Conservation (phyloP, 2,888 invertebrate species). For the Latrodectus hesperus region DNA sequence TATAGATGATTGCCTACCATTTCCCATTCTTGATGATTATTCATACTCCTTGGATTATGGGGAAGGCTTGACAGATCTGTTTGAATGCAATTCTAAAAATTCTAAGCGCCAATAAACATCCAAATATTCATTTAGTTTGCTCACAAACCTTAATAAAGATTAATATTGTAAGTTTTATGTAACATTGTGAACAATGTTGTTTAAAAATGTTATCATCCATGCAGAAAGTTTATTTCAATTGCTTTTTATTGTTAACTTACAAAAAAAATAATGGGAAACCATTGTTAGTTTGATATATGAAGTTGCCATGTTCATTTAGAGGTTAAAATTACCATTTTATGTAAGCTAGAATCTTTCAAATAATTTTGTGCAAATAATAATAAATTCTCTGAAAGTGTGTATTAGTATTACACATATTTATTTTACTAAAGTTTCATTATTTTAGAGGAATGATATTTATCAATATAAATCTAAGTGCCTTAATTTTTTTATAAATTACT, state of each 20-base stretch:
- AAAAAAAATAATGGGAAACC: background rate
- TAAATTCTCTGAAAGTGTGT: too few species aligned
- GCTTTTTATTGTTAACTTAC: too few species aligned
- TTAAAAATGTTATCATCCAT: too few species aligned
- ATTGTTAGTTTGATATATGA: background rate
- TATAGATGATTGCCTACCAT: slow-evolving; percentile 77
- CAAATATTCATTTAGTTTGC: background rate
- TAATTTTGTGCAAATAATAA: too few species aligned
- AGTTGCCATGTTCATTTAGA: background rate
- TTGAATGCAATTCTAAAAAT: slow-evolving; percentile 72
- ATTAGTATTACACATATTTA: background rate
- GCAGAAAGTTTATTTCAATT: background rate
- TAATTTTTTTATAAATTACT: background rate
- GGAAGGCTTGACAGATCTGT: slow-evolving; percentile 75
- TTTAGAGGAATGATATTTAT: background rate
- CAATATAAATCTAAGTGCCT: background rate
- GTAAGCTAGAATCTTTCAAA: too few species aligned
- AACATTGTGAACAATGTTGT: too few species aligned
- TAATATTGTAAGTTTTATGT: too few species aligned
- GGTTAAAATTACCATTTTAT: too few species aligned
- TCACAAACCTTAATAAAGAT: background rate
- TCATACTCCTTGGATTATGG: slow-evolving; percentile 74
- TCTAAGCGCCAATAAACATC: background rate
- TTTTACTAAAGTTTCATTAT: background rate
- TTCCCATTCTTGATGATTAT: slow-evolving; percentile 85